These are phyloP conservation scores for Diabrotica undecimpunctata DNA, from an alignment of 1,140 invertebrate genomes.

Conservation along the genomic window DNA sequence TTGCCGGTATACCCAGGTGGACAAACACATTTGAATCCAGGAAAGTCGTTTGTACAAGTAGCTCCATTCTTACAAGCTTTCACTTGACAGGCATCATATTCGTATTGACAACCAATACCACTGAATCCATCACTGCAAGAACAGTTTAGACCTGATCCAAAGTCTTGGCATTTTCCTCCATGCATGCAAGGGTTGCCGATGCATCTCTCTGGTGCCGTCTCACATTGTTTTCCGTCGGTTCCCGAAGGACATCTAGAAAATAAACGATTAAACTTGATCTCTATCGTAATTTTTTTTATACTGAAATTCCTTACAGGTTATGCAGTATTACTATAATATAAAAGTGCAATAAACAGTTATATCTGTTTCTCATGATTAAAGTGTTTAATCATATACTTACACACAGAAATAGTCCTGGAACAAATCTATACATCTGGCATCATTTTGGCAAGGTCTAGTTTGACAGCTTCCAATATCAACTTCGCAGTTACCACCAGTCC, in stretches of 20 bases:
- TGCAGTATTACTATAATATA: no score
- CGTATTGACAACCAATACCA: slow-evolving; percentile 87
- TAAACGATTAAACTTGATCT: not conserved
- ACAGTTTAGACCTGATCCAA: slow-evolving; percentile 91
- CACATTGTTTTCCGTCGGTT: slow-evolving; percentile 91
- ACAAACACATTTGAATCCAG: slow-evolving; percentile 82
- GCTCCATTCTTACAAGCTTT: slow-evolving; percentile 89
- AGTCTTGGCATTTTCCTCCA: slow-evolving; percentile 89
- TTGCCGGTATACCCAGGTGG: slow-evolving; percentile 80
- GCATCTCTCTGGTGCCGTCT: slow-evolving; percentile 91
- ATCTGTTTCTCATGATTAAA: no score
- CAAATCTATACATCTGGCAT: slow-evolving; percentile 87
- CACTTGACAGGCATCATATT: slow-evolving; percentile 86
- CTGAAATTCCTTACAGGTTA: no score
- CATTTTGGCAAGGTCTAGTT: slow-evolving; percentile 84
- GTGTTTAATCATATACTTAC: slow-evolving; percentile 26
- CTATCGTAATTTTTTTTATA: not conserved
- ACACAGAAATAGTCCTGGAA: slow-evolving; percentile 97
- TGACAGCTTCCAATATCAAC: slow-evolving; percentile 82
- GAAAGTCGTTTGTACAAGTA: slow-evolving; percentile 79
- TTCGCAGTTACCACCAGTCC: slow-evolving; percentile 86
- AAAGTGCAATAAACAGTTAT: no score
- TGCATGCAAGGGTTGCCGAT: slow-evolving; percentile 96
- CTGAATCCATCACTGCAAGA: slow-evolving; percentile 82
- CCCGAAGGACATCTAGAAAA: slow-evolving; percentile 76